Evolutionary conservation across 2,797 vertebrate species (phyloP), one percentile per base, ranked within the genome.

Genomic region (Parotocinclus haroldoi): DNA sequence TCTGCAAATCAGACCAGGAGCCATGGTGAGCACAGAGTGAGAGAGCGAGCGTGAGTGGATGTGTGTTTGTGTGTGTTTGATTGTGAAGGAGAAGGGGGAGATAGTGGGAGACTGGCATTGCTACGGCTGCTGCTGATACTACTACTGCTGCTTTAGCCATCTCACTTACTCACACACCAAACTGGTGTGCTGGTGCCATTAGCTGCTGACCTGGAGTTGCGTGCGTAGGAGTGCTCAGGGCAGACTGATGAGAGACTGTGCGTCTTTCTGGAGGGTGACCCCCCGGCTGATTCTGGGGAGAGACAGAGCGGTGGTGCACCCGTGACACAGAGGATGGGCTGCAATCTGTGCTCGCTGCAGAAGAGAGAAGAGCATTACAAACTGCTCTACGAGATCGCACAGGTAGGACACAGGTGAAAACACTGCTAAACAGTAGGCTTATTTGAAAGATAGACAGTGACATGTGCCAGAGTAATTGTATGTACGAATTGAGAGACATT

Each of bases 181-280:
- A 27, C 58, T 66, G 53, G 63, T 44, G 58, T 40, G 38, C 54
- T 58, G 10, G 39, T 68, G 57, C 60, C 61, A 64, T 64, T 46
- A 40, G n/a, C 36, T 40, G 49, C 62, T 58, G 52, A 58, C 27
- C 37, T 27, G 54, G 55, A 59, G 60, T 40, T 59, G 13, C 40
- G 19, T 48, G 18, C 9, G 27, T n/a, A 62, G 13, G 80, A 58
- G 72, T 84, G 89, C 87, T 87, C 86, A 88, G 86, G 91, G 93
- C 89, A 92, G 92, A 94, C 96, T 91, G 92, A 98, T 98, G 96
- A 96, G 90, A 95, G 91, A 84, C 91, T 80, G 92, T 84, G 86
- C 84, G 85, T 87, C 87, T 85, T 89, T 83, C 92, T 90, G 93
- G 93, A 95, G 91, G 92, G 92, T 92, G 91, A 93, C 90, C 93